These are phyloP conservation scores for Sorex fumeus DNA, from an alignment of 2,113 vertebrate species.

Conservation along the genomic window DNA sequence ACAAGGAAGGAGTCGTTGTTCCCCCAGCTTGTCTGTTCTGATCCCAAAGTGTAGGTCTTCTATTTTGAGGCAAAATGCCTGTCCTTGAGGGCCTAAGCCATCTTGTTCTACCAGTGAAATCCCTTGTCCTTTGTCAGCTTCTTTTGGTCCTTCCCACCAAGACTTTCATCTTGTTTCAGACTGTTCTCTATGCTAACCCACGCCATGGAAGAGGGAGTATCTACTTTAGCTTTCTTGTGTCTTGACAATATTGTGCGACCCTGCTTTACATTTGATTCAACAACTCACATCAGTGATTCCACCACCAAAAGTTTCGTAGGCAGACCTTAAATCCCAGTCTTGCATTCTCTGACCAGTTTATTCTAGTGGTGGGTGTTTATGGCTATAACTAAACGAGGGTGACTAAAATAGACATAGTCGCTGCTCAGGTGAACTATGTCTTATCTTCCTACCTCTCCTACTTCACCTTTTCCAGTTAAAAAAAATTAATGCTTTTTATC, in stretches of 20 bases:
- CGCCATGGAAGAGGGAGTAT: neutral
- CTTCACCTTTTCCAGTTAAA: neutral
- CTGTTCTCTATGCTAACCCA: neutral
- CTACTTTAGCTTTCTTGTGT: neutral
- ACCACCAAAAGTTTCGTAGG: neutral
- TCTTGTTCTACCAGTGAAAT: neutral
- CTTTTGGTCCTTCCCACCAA: neutral
- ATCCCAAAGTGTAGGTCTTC: slow-evolving; percentile 40
- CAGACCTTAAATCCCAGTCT: neutral
- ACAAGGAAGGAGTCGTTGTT: slow-evolving; percentile 47
- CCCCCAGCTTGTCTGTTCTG: slow-evolving; percentile 24
- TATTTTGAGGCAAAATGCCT: slow-evolving; percentile 10
- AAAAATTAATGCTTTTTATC: no score
- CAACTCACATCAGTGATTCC: slow-evolving; percentile 7
- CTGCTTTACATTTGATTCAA: slow-evolving; percentile 1
- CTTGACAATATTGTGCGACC: neutral
- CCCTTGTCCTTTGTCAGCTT: neutral
- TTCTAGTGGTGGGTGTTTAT: neutral
- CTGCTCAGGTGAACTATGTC: neutral
- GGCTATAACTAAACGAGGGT: neutral
- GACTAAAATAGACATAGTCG: neutral
- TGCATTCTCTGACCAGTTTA: slow-evolving; percentile 9
- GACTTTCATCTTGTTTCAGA: slow-evolving; percentile 30
- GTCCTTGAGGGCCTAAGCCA: neutral
- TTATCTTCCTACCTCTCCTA: neutral